Percentiles rank a stretch among this genome's conserved stretches.
Conservation (phyloP, 2,113 vertebrate species). For the Pomatostomus ruficeps region DNA sequence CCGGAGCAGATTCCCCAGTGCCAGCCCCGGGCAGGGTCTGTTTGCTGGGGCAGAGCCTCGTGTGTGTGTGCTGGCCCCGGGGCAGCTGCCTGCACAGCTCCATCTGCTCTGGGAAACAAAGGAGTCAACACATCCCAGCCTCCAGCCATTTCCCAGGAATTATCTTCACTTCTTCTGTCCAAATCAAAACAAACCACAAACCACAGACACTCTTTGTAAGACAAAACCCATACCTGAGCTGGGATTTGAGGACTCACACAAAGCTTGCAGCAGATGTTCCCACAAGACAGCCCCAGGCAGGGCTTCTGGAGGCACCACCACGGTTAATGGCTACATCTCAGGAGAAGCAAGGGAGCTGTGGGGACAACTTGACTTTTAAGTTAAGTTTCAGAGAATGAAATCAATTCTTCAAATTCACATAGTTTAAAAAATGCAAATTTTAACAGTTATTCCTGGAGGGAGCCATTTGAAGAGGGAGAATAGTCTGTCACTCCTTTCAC, state of each 20-base stretch:
- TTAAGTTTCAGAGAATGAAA: neutral
- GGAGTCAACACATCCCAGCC: neutral
- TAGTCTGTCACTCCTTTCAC: neutral
- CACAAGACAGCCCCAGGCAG: neutral
- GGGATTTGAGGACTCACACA: neutral
- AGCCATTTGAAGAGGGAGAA: neutral
- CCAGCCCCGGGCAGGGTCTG: neutral
- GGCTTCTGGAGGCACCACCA: neutral
- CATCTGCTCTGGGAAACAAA: neutral
- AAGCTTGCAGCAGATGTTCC: neutral
- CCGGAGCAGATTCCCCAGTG: neutral
- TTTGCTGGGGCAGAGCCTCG: neutral
- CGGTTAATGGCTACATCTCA: neutral
- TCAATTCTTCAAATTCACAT: neutral
- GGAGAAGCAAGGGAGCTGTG: neutral
- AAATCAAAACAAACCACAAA: neutral
- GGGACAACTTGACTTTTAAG: neutral
- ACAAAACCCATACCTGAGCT: neutral
- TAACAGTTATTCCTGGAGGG: neutral
- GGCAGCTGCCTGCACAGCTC: neutral
- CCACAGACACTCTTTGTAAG: fast-evolving
- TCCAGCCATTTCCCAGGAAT: neutral
- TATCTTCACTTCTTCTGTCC: neutral
- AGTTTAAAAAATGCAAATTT: neutral
- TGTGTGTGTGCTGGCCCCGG: fast-evolving